These are phyloP conservation scores for Aratinga solstitialis DNA, from an alignment of 2,797 vertebrate species.

Conservation along the genomic window DNA sequence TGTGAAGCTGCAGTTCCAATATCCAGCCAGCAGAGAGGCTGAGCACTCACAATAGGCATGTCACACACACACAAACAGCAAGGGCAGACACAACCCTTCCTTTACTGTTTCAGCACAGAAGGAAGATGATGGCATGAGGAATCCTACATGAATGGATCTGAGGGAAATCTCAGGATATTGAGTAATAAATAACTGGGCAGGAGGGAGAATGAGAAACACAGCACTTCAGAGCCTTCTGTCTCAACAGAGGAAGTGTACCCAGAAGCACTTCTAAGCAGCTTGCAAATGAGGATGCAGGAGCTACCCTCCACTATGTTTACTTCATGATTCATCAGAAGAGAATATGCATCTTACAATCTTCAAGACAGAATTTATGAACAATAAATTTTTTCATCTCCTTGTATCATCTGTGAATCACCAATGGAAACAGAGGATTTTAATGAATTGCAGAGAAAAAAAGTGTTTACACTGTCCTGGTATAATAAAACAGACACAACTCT, in stretches of 20 bases:
- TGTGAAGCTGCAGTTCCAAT: too few species aligned
- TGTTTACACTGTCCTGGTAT: background rate
- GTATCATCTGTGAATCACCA: background rate
- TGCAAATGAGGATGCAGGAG: background rate
- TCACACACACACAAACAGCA: background rate
- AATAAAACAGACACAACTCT: background rate
- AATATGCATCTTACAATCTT: background rate
- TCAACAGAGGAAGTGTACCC: background rate
- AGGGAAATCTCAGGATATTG: background rate
- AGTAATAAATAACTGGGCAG: background rate
- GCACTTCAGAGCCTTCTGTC: background rate
- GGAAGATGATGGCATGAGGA: background rate
- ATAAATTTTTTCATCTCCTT: background rate
- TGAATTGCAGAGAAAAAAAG: background rate
- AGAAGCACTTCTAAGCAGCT: background rate
- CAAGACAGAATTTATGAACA: background rate
- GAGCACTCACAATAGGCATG: accelerated
- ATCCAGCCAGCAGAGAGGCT: background rate
- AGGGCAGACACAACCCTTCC: background rate
- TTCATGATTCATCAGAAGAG: background rate
- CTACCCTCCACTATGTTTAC: background rate
- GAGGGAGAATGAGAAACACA: background rate
- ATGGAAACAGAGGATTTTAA: background rate
- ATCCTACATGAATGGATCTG: background rate
- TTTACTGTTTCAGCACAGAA: background rate